phyloP scores from a whole-genome alignment of 2,888 invertebrate genomes.

The Cryptophagus acutangulus region DNA sequence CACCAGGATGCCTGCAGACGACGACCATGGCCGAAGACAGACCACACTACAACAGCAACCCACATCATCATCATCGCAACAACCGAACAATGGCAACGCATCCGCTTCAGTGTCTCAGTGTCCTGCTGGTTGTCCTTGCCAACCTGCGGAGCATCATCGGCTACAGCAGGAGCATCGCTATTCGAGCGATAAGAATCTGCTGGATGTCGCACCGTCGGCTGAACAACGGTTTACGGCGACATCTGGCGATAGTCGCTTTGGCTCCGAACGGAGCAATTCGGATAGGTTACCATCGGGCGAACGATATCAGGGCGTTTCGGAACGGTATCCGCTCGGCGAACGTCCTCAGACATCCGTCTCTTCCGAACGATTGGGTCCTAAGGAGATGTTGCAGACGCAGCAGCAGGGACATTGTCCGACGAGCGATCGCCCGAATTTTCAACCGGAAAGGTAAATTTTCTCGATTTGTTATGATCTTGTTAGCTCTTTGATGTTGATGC shows the following conservation, averaged over 20 bases:
- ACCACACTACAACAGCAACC: slow-evolving; percentile 34
- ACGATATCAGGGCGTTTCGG: slow-evolving; percentile 43
- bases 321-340: slow-evolving; percentile 46
- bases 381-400: slow-evolving; percentile 26
- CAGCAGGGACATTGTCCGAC: slow-evolving; percentile 29
- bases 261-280: slow-evolving; percentile 40
- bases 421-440: slow-evolving; percentile 21
- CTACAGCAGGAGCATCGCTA: slow-evolving; percentile 24
- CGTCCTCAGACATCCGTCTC: slow-evolving; percentile 50
- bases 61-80: slow-evolving; percentile 21
- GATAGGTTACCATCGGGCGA: slow-evolving; percentile 44
- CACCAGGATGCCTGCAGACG: slow-evolving; percentile 57
- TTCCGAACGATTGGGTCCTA: slow-evolving; percentile 37
- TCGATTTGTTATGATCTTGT: too few species aligned
- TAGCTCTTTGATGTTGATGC: too few species aligned
- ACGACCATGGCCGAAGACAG: slow-evolving; percentile 46
- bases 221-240: slow-evolving; percentile 14
- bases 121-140: slow-evolving; percentile 36
- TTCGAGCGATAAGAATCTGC: slow-evolving; percentile 28
- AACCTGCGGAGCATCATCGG: slow-evolving; percentile 31
- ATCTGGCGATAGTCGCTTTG: slow-evolving; percentile 32
- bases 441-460: slow-evolving; percentile 31
- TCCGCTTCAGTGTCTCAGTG: too few species aligned
- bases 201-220: slow-evolving; percentile 16
- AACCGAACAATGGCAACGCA: too few species aligned